Evolutionary conservation across 1,140 invertebrate species (phyloP), one percentile per base, ranked within the genome.

Genomic region (Sesamia nonagrioides): DNA sequence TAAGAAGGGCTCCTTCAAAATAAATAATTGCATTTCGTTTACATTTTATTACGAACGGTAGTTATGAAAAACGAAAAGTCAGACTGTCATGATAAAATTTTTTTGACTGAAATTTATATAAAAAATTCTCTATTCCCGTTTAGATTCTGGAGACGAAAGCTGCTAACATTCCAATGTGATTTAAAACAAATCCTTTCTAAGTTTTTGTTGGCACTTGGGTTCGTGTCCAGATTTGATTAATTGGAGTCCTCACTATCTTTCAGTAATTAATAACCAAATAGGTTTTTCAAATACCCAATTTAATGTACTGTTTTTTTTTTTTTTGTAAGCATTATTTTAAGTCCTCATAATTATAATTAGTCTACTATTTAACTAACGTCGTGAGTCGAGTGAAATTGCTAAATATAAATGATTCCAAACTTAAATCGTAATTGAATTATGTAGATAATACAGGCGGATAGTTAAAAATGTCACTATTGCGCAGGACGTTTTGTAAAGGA

Each of bases 61-160:
- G 17, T 48, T 68, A 48, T 9, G 45, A n/a, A 50, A 48, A 48
- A 68, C 13, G 13, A 3, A 27, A 33, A 48, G 8, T 45, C 18
- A 6, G 45, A 68, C 18, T 18, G 21, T 1, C 42, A 33, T n/a
- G 42, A 50, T 33, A 69, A 50, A 69, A 17, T 13, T 48, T 27
- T 69, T 50, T 69, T 11, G 35, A 35, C 42, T 50, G 21, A 48
- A 17, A 45, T 50, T 69, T 50, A 69, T 50, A 69, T 69, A 33
- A 50, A 69, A 69, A 69, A 50, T 68, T 68, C 48, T 17, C 63
- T 17, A 40, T 68, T 45, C n/a, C 40, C 63, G 48, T 48, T 68
- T 11, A 68, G 6, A 15, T 48, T 68, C 7, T n/a, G 40, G 48
- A 40, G 48, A 27, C 50, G 66, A 48, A 69, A 17, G 40, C 60